Percentiles rank a stretch among this genome's conserved stretches.
These are phyloP conservation scores for Punctoribates punctum DNA, from an alignment of 2,888 invertebrate species.

Conservation along the genomic window DNA sequence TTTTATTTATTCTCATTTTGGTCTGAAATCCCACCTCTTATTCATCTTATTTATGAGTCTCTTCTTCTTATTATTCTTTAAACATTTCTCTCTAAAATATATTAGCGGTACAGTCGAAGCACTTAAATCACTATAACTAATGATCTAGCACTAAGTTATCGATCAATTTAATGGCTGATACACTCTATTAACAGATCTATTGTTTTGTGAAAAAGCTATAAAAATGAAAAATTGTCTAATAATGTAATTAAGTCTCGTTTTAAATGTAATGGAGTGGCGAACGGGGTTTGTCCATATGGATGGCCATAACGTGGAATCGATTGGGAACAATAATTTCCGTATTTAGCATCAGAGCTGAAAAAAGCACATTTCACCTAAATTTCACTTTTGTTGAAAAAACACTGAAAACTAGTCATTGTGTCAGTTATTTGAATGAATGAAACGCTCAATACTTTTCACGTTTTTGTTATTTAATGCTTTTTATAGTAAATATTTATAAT, in stretches of 20 bases:
- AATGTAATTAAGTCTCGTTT: too few species aligned
- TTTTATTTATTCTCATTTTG: neutral
- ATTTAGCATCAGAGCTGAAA: neutral
- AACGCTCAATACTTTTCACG: too few species aligned
- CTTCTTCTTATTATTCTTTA: neutral
- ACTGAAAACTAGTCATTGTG: too few species aligned
- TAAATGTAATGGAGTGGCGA: too few species aligned
- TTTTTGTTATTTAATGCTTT: too few species aligned
- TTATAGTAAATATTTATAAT: too few species aligned
- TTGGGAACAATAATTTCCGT: conserved; percentile 29
- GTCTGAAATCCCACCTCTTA: conserved; percentile 18
- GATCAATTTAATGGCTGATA: too few species aligned
- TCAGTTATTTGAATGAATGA: too few species aligned
- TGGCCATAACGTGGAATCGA: neutral
- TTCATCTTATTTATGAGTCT: conserved; percentile 22
- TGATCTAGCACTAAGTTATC: too few species aligned
- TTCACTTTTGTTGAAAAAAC: conserved; percentile 13
- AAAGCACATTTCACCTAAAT: conserved; percentile 6
- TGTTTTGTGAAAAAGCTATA: too few species aligned
- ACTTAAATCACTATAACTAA: neutral
- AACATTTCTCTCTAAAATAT: neutral
- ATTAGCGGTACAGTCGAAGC: neutral
- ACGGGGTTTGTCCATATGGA: neutral
- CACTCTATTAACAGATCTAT: too few species aligned
- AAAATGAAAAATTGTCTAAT: too few species aligned